A percentile compares a stretch with the other conserved stretches of the same genome.
Conservation (phyloP, 2,113 vertebrate genomes). For the Pleuronectes platessa region DNA sequence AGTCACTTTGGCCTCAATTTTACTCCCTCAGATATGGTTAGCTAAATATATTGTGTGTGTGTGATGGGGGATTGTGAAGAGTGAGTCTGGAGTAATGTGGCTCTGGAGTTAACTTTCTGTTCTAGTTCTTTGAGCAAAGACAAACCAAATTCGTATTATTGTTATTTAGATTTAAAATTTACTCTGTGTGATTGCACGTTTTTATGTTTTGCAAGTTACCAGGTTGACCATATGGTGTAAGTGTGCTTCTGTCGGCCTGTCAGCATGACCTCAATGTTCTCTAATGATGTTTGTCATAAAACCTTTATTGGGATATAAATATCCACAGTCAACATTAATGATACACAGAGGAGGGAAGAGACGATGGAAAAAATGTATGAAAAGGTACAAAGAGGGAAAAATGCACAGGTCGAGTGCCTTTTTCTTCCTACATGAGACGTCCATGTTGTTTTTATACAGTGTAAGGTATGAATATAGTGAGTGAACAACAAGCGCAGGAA, state of each 20-base stretch:
- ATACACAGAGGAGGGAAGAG: conserved; percentile 9
- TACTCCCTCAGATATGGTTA: too few species aligned
- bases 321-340: conserved; percentile 38
- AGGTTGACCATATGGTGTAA: not conserved
- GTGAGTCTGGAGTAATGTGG: too few species aligned
- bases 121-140: too few species aligned
- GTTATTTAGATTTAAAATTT: not conserved
- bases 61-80: too few species aligned
- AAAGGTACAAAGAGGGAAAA: not conserved
- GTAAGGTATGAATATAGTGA: conserved; percentile 6
- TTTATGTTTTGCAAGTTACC: not conserved
- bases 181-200: not conserved
- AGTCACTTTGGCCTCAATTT: too few species aligned
- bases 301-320: conserved; percentile 58
- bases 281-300: conserved; percentile 18
- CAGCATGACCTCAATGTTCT: conserved; percentile 41
- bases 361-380: not conserved
- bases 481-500: not conserved
- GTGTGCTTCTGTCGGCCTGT: conserved; percentile 36
- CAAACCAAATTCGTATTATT: too few species aligned
- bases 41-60: too few species aligned
- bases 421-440: conserved; percentile 2
- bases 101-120: too few species aligned
- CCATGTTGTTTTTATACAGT: not conserved
- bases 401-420: not conserved